A percentile compares a stretch with the other conserved stretches of the same genome.
These are phyloP conservation scores for Novumbra hubbsi DNA, from an alignment of 2,797 vertebrate genomes.

Conservation along the genomic window DNA sequence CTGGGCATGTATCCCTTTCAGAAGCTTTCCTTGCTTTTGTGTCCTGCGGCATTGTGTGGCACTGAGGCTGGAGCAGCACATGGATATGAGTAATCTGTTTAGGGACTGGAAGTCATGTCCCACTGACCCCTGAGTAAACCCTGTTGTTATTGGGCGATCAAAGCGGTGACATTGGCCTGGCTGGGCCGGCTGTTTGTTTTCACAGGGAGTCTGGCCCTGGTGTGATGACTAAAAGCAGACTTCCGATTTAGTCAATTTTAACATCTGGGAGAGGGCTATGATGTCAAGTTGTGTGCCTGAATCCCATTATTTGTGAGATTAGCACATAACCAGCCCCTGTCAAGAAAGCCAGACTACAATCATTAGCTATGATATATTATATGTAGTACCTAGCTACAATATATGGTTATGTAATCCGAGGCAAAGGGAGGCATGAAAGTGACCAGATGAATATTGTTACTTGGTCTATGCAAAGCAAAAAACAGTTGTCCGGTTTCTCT, in stretches of 20 bases:
- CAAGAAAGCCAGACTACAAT: slow-evolving; percentile 22
- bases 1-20: slow-evolving; percentile 15
- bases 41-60: slow-evolving; percentile 23
- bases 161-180: slow-evolving; percentile 66
- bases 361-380: slow-evolving; percentile 32
- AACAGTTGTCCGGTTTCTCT: slow-evolving; percentile 26
- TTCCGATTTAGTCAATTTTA: slow-evolving; percentile 59
- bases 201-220: slow-evolving; percentile 52
- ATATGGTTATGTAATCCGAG: neutral
- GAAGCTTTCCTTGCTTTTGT: slow-evolving; percentile 10
- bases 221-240: slow-evolving; percentile 76
- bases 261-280: slow-evolving; percentile 59
- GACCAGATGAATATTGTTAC: neutral
- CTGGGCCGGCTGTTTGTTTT: slow-evolving; percentile 72
- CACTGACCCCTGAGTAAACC: slow-evolving; percentile 71
- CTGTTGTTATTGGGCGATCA: slow-evolving; percentile 58
- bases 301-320: slow-evolving; percentile 73
- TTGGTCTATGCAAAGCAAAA: neutral
- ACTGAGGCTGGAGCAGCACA: neutral
- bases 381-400: neutral
- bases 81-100: slow-evolving; percentile 60
- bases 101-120: slow-evolving; percentile 60
- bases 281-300: slow-evolving; percentile 81
- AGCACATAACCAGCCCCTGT: slow-evolving; percentile 63
- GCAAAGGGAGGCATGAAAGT: neutral